A percentile compares a stretch with the other conserved stretches of the same genome.
phyloP scores from a whole-genome alignment of 2,888 invertebrate genomes.

The Drosophila fungiperda region DNA sequence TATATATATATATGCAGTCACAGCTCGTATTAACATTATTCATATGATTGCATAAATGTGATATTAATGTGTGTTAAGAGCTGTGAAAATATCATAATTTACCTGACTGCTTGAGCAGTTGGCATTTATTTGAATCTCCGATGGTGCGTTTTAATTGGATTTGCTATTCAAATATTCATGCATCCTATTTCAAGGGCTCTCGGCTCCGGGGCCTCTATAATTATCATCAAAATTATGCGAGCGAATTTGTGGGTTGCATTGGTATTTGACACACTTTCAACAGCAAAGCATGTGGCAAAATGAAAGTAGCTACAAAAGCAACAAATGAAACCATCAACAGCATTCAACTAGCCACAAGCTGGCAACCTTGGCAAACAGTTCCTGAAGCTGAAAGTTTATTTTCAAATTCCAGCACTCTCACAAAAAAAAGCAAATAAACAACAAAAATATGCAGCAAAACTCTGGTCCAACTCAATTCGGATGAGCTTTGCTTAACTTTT shows the following conservation, averaged over 20 bases:
- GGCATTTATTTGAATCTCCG: neutral
- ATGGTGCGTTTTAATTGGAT: slow-evolving; percentile 14
- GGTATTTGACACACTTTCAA: too few relatives aligned
- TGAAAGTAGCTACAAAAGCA: slow-evolving; percentile 1
- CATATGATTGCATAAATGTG: neutral
- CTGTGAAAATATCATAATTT: slow-evolving; percentile 23
- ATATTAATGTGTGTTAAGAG: slow-evolving; percentile 1
- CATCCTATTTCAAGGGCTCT: neutral
- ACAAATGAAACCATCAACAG: slow-evolving; percentile 25
- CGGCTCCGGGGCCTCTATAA: neutral
- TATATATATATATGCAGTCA: neutral
- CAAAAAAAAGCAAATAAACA: slow-evolving; percentile 6
- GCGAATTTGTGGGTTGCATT: neutral
- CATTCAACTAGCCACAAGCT: slow-evolving; percentile 38
- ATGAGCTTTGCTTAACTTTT: neutral
- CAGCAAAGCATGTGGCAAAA: neutral
- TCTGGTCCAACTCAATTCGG: neutral
- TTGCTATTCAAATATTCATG: neutral
- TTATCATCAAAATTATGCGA: neutral
- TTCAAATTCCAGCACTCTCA: slow-evolving; percentile 41
- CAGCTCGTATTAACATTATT: neutral
- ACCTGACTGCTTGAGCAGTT: neutral
- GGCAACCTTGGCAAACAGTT: slow-evolving; percentile 12
- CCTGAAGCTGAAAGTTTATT: slow-evolving; percentile 56
- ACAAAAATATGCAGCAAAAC: neutral